Percentiles rank a stretch among this genome's conserved stretches.
Evolutionary conservation across 2,888 invertebrate genomes (phyloP).

Genomic region (Thymelicus lineola): DNA sequence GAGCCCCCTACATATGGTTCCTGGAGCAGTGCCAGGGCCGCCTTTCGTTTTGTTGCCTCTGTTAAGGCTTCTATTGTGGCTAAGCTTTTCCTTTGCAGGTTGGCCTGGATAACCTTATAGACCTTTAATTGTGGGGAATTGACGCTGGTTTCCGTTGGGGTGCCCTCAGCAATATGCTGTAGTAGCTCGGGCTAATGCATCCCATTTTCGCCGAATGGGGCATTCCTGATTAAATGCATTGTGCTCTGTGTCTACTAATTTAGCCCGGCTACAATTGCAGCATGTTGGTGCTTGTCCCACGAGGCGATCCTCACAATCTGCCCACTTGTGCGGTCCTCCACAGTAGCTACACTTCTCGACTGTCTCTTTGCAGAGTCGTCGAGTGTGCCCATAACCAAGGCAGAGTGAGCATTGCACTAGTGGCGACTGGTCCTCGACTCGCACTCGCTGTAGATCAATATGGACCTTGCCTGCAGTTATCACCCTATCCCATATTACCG

Average conservation of each 20-base stretch:
- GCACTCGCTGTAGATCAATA: constrained; percentile 26
- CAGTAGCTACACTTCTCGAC: constrained; percentile 30
- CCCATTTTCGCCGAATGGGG: constrained; percentile 10
- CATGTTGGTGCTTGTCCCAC: constrained; percentile 5
- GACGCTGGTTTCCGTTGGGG: not conserved
- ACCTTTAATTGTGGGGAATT: too few relatives aligned
- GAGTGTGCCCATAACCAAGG: constrained; percentile 26
- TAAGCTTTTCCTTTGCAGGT: not conserved
- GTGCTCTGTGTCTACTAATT: not conserved
- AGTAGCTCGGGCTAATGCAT: not conserved
- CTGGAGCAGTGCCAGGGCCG: not conserved
- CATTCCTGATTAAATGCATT: constrained; percentile 25
- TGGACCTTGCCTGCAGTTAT: not conserved
- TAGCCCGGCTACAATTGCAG: constrained; percentile 21
- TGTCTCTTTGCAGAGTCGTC: constrained; percentile 3
- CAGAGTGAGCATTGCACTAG: constrained; percentile 31
- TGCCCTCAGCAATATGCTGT: constrained; percentile 33
- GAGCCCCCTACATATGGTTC: constrained; percentile 24
- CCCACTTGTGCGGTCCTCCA: constrained; percentile 11
- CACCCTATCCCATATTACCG: constrained; percentile 4
- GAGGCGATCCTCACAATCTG: constrained; percentile 10
- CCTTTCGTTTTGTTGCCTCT: not conserved
- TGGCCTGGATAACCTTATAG: constrained; percentile 16
- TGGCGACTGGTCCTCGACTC: constrained; percentile 28
- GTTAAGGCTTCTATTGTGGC: constrained; percentile 6